These are phyloP conservation scores for Dorcus hopei DNA, from an alignment of 2,888 invertebrate genomes.

Conservation along the genomic window DNA sequence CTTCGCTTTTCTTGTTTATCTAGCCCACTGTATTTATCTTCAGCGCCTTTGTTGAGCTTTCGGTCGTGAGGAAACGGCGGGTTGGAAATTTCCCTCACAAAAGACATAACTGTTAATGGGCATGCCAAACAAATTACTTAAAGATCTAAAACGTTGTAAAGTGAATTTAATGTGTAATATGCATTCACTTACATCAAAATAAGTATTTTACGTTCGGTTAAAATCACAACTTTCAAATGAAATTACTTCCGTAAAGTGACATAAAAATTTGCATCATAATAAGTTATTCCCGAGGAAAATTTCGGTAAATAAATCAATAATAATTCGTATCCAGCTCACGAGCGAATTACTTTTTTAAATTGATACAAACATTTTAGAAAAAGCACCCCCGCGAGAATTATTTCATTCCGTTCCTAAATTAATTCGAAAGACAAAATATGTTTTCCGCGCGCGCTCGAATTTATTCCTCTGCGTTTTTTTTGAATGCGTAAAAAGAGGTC, in stretches of 20 bases:
- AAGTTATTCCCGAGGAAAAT: too few relatives aligned
- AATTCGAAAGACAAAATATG: neutral
- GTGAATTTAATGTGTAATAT: too few relatives aligned
- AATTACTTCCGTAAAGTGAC: too few relatives aligned
- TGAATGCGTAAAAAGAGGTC: neutral
- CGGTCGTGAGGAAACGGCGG: slow-evolving; percentile 17
- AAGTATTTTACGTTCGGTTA: too few relatives aligned
- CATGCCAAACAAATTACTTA: slow-evolving; percentile 1
- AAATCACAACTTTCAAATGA: too few relatives aligned
- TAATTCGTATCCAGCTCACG: too few relatives aligned
- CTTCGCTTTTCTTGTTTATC: slow-evolving; percentile 40
- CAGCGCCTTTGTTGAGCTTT: slow-evolving; percentile 31
- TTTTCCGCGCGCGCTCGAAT: neutral
- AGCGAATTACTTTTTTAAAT: too few relatives aligned
- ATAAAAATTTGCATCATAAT: too few relatives aligned
- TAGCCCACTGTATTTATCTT: slow-evolving; percentile 42
- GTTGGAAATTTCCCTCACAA: slow-evolving; percentile 17
- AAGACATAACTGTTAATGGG: slow-evolving; percentile 15
- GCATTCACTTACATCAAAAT: too few relatives aligned
- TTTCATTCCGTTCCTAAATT: neutral
- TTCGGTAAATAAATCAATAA: too few relatives aligned
- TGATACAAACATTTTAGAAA: too few relatives aligned
- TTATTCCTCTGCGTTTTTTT: neutral
- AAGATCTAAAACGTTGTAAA: neutral
- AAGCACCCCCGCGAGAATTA: too few relatives aligned